Percentiles rank a stretch among this genome's conserved stretches.
Conservation (phyloP, 2,888 invertebrate genomes). For the Drosophila barbarae region DNA sequence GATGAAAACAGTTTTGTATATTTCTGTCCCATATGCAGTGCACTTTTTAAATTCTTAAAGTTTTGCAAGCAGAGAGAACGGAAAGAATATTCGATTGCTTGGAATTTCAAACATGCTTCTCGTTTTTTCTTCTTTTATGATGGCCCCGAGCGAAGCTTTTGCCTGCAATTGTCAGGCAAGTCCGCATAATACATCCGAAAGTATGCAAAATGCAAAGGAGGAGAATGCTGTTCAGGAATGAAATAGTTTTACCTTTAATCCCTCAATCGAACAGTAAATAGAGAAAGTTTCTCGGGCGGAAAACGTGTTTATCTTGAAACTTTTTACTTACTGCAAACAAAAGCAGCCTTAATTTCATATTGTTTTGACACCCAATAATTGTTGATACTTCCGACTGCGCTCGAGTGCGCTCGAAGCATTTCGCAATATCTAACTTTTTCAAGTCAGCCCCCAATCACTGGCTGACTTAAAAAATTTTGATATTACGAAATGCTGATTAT, state of each 20-base stretch:
- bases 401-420: neutral
- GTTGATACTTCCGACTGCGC: neutral
- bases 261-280: constrained; percentile 47
- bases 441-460: neutral
- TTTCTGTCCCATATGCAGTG: constrained; percentile 5
- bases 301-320: constrained; percentile 27
- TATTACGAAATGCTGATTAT: too few species aligned
- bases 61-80: neutral
- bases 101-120: neutral
- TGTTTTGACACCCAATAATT: neutral
- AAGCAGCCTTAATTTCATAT: neutral
- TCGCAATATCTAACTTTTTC: neutral
- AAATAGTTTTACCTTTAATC: constrained; percentile 32
- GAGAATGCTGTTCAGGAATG: neutral
- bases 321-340: neutral
- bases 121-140: neutral
- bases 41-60: neutral
- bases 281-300: constrained; percentile 34
- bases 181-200: constrained; percentile 2
- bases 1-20: neutral
- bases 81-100: constrained; percentile 2
- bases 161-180: constrained; percentile 20
- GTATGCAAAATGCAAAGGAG: neutral
- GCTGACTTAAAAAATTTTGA: too few species aligned
- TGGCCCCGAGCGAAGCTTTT: neutral